Base-by-base conservation (phyloP, 2,113 vertebrate species). In the Cnemophilus loriae region DNA sequence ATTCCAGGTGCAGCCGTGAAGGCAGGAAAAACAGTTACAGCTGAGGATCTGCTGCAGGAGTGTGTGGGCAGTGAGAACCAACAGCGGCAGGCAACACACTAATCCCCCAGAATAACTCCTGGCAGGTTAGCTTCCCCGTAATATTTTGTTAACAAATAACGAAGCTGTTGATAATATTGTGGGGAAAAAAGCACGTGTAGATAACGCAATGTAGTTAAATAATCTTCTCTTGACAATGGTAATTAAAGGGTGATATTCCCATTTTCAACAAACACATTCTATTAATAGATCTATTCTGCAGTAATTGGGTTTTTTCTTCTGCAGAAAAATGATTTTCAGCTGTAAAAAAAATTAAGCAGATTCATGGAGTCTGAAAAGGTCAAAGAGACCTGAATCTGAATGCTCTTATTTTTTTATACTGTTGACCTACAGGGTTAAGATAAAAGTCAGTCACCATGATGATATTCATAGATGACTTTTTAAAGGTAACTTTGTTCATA, bases 401-500 rank as follows among this genome's bases (percentile, higher is more conserved):
- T 95, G 76, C 67, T 96, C 89, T 90, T 96, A 79, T 95, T 96
- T 95, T 95, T 95, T 92, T 6, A 92, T 73, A 94, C 92, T 95
- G 89, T 84, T 97, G 96, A 97, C 95, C 94, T 95, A 91, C 74
- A 80, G 81, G 86, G 83, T 93, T 94, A 96, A 95, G 90, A 94
- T 95, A 96, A 97, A 96, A 97, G 94, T 94, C 91, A 94, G 67
- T 95, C 85, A 90, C 71, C 52, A 44, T 87, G 63, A 96, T 90
- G 83, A 93, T 95, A 96, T 96, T 97, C 96, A 96, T 46, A 92
- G 88, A 84, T 91, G 93, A 96, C 96, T 97, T 96, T 93, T 97
- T 78, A 96, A 95, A 95, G 74, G 88, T 92, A 97, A 97, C 96
- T 96, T 97, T 97, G 88, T 93, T 96, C 95, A 50, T 11, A 87